These are phyloP conservation scores for Percopsis omiscomaycus DNA, from an alignment of 2,797 vertebrate species.

Conservation along the genomic window DNA sequence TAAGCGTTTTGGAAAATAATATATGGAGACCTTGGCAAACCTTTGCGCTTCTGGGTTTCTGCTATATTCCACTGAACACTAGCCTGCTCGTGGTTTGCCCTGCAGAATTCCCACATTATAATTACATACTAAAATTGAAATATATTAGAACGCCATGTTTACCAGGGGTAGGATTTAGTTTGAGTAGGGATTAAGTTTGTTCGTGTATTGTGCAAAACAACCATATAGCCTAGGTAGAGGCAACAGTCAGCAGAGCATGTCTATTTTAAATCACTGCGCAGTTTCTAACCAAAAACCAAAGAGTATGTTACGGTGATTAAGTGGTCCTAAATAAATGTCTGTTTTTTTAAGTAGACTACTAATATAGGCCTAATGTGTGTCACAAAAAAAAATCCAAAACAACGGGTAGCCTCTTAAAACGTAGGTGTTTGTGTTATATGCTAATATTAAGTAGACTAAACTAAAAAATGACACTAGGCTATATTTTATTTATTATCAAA, in stretches of 20 bases:
- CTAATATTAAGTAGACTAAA: too few relatives aligned
- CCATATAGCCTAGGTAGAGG: conserved; percentile 12
- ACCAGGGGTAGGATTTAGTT: neutral
- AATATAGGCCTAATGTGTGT: conserved; percentile 8
- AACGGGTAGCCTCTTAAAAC: neutral
- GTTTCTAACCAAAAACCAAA: conserved; percentile 18
- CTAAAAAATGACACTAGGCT: too few relatives aligned
- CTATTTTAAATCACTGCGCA: conserved; percentile 13
- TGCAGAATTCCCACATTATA: neutral
- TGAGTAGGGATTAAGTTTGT: conserved; percentile 1
- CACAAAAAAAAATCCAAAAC: neutral
- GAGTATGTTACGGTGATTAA: conserved; percentile 1
- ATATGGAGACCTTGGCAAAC: neutral
- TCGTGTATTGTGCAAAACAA: conserved; percentile 22
- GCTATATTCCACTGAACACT: neutral
- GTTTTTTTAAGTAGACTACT: conserved; percentile 24
- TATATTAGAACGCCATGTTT: neutral
- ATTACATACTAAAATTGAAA: neutral
- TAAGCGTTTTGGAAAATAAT: neutral
- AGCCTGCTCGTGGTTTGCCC: neutral
- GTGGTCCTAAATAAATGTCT: conserved; percentile 30
- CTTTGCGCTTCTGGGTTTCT: neutral
- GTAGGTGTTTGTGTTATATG: too few relatives aligned
- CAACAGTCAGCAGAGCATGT: conserved; percentile 47
- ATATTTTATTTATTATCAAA: too few relatives aligned